Base-by-base conservation (phyloP, 2,797 vertebrate species). In the Cossypha polioptera region DNA sequence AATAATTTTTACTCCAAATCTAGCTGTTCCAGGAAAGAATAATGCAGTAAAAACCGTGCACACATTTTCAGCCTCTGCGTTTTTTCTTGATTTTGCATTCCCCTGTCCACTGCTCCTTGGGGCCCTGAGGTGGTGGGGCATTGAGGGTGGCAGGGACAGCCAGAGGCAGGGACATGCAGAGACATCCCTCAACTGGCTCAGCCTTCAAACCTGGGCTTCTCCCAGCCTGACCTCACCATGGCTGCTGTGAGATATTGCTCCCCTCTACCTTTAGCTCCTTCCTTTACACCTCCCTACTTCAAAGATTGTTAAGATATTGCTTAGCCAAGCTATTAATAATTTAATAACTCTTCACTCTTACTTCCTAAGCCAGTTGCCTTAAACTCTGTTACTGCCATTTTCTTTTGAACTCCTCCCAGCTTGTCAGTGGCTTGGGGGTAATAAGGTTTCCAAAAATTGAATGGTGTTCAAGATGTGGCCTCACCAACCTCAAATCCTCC, bases 71-170 rank as follows among this genome's bases (percentile, higher is more conserved):
- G 24, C 16, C n/a, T 86, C 29, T 50, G 8, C 0, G 0, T 7
- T 38, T 72, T 75, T 45, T 19, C n/a, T 63, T 53, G 47, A 38
- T 19, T 14, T 25, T 73, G 7, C 13, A 18, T 50, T 66, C 5
- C 4, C 24, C 16, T 2, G 10, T 62, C 4, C 10, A 3, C 12
- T 11, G 8, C 33, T 63, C 45, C 33, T 14, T 47, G 28, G 15
- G 26, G 10, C 47, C 21, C 40, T 50, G 15, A 84, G 16, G 17
- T 51, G 15, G 19, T 33, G 20, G 5, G 16, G 5, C 0, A 0
- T 11, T 47, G 48, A 51, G 31, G 10, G n/a, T 19, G 21, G 7
- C 5, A 2, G n/a, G 5, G 16, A 40, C 29, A 76, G 24, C 36
- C 50, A 45, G 31, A 36, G 48, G 22, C 35, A 88, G 28, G 4